Percentiles rank a stretch among this genome's conserved stretches.
phyloP scores from a whole-genome alignment of 2,797 vertebrate species.

The Anniella stebbinsi region DNA sequence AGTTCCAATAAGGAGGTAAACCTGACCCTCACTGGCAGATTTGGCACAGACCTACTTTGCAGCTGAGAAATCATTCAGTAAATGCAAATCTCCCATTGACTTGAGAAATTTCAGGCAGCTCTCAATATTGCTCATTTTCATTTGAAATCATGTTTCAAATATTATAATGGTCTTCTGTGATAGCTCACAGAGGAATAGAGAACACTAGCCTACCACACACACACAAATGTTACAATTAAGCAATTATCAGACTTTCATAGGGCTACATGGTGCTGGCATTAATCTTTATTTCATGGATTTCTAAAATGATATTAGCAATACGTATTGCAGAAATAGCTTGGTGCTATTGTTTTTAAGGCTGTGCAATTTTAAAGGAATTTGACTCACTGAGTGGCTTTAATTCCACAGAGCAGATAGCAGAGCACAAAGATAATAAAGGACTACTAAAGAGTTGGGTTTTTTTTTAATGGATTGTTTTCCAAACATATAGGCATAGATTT shows the following conservation, averaged over 20 bases:
- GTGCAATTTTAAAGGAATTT: slow-evolving; percentile 2
- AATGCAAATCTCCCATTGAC: not conserved
- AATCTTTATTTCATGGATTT: slow-evolving; percentile 53
- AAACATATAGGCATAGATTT: slow-evolving; percentile 2
- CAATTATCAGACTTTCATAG: slow-evolving; percentile 25
- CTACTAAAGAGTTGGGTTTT: not conserved
- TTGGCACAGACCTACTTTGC: not conserved
- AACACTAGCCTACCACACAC: slow-evolving; percentile 31
- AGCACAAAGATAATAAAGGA: slow-evolving; percentile 22
- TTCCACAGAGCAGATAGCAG: slow-evolving; percentile 9
- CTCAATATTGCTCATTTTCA: slow-evolving; percentile 47
- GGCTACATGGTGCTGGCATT: slow-evolving; percentile 13
- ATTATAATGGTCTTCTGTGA: slow-evolving; percentile 14
- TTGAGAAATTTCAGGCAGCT: slow-evolving; percentile 32
- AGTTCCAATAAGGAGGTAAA: slow-evolving; percentile 14
- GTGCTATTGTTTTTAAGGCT: slow-evolving; percentile 17
- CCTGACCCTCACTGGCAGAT: not conserved
- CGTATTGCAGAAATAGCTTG: slow-evolving; percentile 35
- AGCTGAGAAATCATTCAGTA: not conserved
- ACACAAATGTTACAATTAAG: slow-evolving; percentile 34
- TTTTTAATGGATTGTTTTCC: slow-evolving; percentile 14
- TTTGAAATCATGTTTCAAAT: slow-evolving; percentile 45
- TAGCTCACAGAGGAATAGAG: slow-evolving; percentile 15
- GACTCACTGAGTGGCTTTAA: not conserved
- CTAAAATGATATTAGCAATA: slow-evolving; percentile 30